These are phyloP conservation scores for Chloromyia formosa DNA, from an alignment of 2,888 invertebrate species.

Conservation along the genomic window DNA sequence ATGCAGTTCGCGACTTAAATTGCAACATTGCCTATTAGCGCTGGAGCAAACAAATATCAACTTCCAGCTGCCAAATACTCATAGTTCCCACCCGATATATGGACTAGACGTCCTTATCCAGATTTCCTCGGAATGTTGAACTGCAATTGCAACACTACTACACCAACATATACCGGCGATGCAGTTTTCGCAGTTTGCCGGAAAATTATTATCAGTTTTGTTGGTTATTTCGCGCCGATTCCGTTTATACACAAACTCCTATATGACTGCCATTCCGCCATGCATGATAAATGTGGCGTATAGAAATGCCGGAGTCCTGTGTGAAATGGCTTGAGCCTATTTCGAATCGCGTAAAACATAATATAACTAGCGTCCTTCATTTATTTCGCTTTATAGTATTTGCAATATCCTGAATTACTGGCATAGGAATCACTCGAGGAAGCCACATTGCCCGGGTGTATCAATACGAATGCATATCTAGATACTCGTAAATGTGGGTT, in stretches of 20 bases:
- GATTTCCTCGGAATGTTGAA: neutral
- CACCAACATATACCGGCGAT: constrained; percentile 2
- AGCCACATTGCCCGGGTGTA: constrained; percentile 5
- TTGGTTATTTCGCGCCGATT: constrained; percentile 21
- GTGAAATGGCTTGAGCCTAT: neutral
- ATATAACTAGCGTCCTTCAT: neutral
- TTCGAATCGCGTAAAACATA: constrained; percentile 4
- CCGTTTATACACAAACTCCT: neutral
- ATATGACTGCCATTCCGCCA: neutral
- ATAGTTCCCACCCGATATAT: neutral
- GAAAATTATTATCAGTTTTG: constrained; percentile 40
- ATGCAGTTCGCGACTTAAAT: neutral
- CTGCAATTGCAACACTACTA: neutral
- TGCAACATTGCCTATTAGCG: neutral
- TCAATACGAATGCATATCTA: constrained; percentile 18
- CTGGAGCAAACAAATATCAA: constrained; percentile 1
- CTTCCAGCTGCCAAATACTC: neutral
- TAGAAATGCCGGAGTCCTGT: neutral
- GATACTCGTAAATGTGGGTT: no score
- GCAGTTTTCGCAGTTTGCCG: constrained; percentile 16
- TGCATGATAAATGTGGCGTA: constrained; percentile 11
- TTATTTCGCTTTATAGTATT: neutral
- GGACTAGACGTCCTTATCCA: neutral
- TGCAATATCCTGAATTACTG: constrained; percentile 23
- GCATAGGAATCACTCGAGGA: neutral